Evolutionary conservation across 2,113 vertebrate genomes (phyloP).

Genomic region (Myanophis thanlyinensis): DNA sequence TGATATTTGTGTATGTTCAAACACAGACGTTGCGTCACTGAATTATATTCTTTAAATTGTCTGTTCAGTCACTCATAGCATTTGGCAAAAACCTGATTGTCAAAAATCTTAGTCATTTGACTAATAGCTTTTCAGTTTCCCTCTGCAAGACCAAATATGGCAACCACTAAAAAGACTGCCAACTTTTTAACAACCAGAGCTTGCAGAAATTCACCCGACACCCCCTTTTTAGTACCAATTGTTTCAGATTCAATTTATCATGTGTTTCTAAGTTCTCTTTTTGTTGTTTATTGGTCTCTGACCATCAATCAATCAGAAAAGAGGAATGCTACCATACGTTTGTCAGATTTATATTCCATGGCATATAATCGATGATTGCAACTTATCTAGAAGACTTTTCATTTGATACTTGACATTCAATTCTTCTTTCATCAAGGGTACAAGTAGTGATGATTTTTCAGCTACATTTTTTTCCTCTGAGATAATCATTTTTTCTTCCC

Average conservation of each 20-base stretch:
- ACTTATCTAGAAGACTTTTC: not conserved
- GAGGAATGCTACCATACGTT: not conserved
- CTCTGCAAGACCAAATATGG: not conserved
- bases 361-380: not conserved
- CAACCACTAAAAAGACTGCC: not conserved
- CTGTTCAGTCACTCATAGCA: not conserved
- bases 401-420: not conserved
- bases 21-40: not conserved
- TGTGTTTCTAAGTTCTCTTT: not conserved
- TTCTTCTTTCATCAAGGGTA: not conserved
- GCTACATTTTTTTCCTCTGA: too few species aligned
- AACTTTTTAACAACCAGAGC: not conserved
- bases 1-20: not conserved
- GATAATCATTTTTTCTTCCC: conserved; percentile 9
- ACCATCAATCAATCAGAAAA: not conserved
- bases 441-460: not conserved
- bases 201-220: not conserved
- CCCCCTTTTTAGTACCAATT: not conserved
- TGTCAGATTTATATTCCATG: not conserved
- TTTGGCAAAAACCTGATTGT: not conserved
- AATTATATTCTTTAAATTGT: not conserved
- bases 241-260: not conserved
- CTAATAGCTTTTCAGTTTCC: not conserved
- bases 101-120: not conserved
- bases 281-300: not conserved